A percentile compares a stretch with the other conserved stretches of the same genome.
These are phyloP conservation scores for Quadriops clusia DNA, from an alignment of 2,888 invertebrate genomes.

Conservation along the genomic window DNA sequence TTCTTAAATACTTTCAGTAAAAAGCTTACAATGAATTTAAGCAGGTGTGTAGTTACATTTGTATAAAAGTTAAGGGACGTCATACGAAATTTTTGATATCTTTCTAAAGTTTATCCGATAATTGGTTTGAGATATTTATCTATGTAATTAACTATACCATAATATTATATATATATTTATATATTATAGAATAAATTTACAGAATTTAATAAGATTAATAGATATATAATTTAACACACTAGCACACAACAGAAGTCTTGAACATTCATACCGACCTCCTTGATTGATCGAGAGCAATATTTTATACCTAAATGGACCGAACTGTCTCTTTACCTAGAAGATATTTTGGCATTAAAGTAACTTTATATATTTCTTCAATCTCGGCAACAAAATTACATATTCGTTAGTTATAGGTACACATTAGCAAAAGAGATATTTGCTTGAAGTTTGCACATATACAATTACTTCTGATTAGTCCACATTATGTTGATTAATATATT, in stretches of 20 bases:
- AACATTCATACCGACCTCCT: constrained; percentile 31
- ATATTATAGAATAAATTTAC: constrained; percentile 39
- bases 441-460: too few species aligned
- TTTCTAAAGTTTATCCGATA: constrained; percentile 29
- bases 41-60: constrained; percentile 21
- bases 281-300: constrained; percentile 7
- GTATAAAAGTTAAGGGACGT: constrained; percentile 38
- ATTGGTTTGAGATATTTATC: constrained; percentile 30
- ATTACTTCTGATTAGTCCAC: too few species aligned
- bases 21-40: constrained; percentile 15
- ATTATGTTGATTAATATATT: too few species aligned
- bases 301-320: constrained; percentile 6
- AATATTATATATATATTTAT: constrained; percentile 35
- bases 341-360: too few species aligned
- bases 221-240: constrained; percentile 35
- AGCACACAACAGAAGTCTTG: constrained; percentile 31
- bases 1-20: constrained; percentile 12
- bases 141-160: constrained; percentile 33
- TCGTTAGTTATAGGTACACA: too few species aligned
- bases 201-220: constrained; percentile 37
- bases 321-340: too few species aligned
- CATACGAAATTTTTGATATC: constrained; percentile 27
- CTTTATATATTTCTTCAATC: too few species aligned
- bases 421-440: too few species aligned
- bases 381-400: too few species aligned